Evolutionary conservation across 1,140 invertebrate genomes (phyloP), one percentile per base, ranked within the genome.

Genomic region (Idris sp.): DNA sequence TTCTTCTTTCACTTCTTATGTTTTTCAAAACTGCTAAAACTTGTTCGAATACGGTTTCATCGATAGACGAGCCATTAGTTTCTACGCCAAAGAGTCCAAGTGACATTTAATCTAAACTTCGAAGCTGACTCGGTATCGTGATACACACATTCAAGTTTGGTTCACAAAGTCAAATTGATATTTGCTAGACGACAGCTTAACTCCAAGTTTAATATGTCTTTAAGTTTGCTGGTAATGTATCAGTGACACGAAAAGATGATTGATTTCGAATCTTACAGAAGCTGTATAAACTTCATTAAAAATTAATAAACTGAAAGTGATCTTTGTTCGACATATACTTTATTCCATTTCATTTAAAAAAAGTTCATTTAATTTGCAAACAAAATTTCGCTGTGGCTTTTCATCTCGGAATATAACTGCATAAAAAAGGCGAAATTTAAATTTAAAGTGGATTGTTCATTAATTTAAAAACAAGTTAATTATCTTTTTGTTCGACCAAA

Each of bases 101-200:
- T 62, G 56, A 72, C 56, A 72, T 72, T 62, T 72, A 72, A 62
- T 72, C 58, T 62, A 72, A 72, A 72, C 56, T 72, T 72, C 19
- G 46, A 43, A 38, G 35, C 25, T 18, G 41, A 62, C 48, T 72
- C 38, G 67, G 58, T 62, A 62, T 72, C 41, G 58, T 35, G 54
- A 53, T 38, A 61, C 46, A 35, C 41, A 41, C 30, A 41, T 35
- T 72, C 49, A 14, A 48, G 56, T 56, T 62, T 72, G 31, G 46
- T 36, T 48, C 33, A 15, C 26, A 56, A 62, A 72, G 67, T 53
- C 56, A 62, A 72, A 72, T 53, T 72, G 67, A 72, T 62, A 72
- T 72, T 64, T 64, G 51, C 35, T 46, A 41, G 51, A 48, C 68
- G 58, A 72, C 58, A 58, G 58, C 58, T 64, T 64, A 43, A 64